A percentile compares a stretch with the other conserved stretches of the same genome.
These are phyloP conservation scores for Crossocerus cetratus DNA, from an alignment of 2,888 invertebrate species.

Conservation along the genomic window DNA sequence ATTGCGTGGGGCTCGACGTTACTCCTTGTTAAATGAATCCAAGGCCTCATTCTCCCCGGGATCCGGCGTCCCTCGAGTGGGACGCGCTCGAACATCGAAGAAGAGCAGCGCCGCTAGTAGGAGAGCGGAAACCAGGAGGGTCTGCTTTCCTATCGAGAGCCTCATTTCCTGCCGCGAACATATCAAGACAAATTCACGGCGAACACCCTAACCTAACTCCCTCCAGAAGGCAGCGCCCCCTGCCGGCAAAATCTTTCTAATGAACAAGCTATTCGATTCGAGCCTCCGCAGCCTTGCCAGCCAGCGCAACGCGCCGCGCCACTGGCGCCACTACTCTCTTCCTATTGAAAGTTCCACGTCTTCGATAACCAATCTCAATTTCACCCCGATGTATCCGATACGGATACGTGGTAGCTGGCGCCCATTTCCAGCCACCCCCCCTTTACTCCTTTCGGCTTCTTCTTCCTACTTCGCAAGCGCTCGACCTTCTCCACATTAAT, in stretches of 20 bases:
- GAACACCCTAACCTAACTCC: constrained; percentile 28
- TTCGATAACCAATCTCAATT: constrained; percentile 66
- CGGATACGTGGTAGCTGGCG: constrained; percentile 25
- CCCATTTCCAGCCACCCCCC: constrained; percentile 27
- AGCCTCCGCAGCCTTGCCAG: constrained; percentile 39
- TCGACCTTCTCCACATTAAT: neutral
- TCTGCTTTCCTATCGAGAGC: constrained; percentile 64
- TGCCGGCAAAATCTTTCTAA: constrained; percentile 65
- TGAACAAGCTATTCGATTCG: constrained; percentile 70
- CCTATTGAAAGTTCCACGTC: constrained; percentile 39
- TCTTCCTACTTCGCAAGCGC: neutral
- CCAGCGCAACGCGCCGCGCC: constrained; percentile 23
- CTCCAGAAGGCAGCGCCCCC: constrained; percentile 9
- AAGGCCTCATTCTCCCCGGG: constrained; percentile 57
- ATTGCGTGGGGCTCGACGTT: constrained; percentile 41
- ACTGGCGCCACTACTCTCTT: constrained; percentile 32
- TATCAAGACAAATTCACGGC: constrained; percentile 70
- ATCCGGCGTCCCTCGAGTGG: constrained; percentile 16
- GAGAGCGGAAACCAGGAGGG: constrained; percentile 26
- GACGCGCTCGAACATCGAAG: constrained; percentile 16
- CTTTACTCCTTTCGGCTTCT: neutral
- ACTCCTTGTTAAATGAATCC: constrained; percentile 64
- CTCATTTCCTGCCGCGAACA: constrained; percentile 68
- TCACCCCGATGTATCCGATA: constrained; percentile 51
- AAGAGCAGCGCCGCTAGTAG: constrained; percentile 27